These are phyloP conservation scores for Plutella xylostella DNA, from an alignment of 2,888 invertebrate genomes.

Conservation along the genomic window DNA sequence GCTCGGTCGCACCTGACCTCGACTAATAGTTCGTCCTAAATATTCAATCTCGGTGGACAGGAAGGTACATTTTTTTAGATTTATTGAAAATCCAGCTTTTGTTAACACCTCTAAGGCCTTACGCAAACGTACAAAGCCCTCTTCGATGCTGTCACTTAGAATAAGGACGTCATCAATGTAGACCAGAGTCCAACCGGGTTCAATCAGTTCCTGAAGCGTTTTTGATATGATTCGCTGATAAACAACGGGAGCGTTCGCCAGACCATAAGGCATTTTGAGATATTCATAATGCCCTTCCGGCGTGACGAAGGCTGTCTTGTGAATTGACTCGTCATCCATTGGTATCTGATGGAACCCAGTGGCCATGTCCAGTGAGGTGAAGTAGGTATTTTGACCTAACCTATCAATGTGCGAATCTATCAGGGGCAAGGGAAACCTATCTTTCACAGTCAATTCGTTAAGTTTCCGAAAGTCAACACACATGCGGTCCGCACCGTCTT, in stretches of 20 bases:
- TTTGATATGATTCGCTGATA: conserved; percentile 1
- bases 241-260: conserved; percentile 5
- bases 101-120: conserved; percentile 1
- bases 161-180: conserved; percentile 3
- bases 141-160: background rate
- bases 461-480: conserved; percentile 16
- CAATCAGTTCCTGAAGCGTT: background rate
- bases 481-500: conserved; percentile 17
- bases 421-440: conserved; percentile 21
- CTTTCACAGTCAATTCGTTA: conserved; percentile 17
- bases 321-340: conserved; percentile 18
- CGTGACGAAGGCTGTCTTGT: conserved; percentile 26
- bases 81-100: conserved; percentile 7
- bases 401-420: conserved; percentile 25
- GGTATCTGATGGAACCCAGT: conserved; percentile 26
- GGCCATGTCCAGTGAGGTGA: conserved; percentile 20
- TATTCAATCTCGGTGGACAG: conserved; percentile 2
- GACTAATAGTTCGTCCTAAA: conserved; percentile 1
- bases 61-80: conserved; percentile 4
- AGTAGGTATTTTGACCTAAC: conserved; percentile 18
- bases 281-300: conserved; percentile 25
- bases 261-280: conserved; percentile 16
- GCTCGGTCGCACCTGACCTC: conserved; percentile 8
- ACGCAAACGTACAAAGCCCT: background rate
- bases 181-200: background rate